Base-by-base conservation (phyloP, 2,888 invertebrate species). In the Synergus itoensis region DNA sequence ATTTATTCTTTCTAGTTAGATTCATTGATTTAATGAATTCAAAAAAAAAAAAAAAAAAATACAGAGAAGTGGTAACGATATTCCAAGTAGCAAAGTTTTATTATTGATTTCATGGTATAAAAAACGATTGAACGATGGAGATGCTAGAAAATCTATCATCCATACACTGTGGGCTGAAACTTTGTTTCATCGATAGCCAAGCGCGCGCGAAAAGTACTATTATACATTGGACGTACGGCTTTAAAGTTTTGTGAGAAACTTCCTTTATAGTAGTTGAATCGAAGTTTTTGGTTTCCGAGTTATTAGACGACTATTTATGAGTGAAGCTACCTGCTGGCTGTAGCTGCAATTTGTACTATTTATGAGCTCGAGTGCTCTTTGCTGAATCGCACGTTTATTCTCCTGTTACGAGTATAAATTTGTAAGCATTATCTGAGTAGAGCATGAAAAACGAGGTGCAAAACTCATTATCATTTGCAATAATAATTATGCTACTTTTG, bases 271-370 rank as follows among this genome's bases (percentile, higher is more conserved):
- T 45, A 73, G 69, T 73, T 73, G 69, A 73, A 73, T 73, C 69
- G 69, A 73, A 73, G 69, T 73, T 73, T 73, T 73, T 36, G 69
- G 69, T 53, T 73, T 73, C 48, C 48, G 69, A 73, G 69, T 73
- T 73, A 73, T 73, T 73, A 73, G 69, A 36, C 16, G 48, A 73
- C n/a, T 73, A 73, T 73, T 73, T 73, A 73, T 73, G 48, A 73
- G 69, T 28, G 28, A 73, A n/a, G 16, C 48, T 48, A 73, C 69
- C 69, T 73, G 69, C 69, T 73, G 41, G 64, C 64, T 64, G 16
- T 28, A 11, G 63, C 64, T 36, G 60, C 21, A 60, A n/a, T 69
- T 69, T 69, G 16, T 69, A 21, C 69, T 73, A 73, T 53, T 73
- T 73, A 73, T 28, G 69, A 73, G 69, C 21, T 48, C 21, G 48